Base-by-base conservation (phyloP, 2,888 invertebrate genomes). In the Dorcus hopei region DNA sequence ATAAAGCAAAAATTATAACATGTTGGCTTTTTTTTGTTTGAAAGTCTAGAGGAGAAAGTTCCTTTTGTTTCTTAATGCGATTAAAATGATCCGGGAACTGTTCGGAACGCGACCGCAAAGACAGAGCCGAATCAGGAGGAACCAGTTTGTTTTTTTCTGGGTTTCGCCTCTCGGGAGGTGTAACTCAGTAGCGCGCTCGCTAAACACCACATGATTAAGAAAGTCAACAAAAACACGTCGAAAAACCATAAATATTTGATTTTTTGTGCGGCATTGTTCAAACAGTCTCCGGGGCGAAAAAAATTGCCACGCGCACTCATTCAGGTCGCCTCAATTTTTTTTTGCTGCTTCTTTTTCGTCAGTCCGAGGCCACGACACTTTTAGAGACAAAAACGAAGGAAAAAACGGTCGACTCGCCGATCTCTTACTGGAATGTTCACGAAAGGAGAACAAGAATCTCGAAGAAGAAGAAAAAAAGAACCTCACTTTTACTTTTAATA, bases 401-500 rank as follows among this genome's bases (percentile, higher is more conserved):
- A 33, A 33, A 33, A 33, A 33, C 45, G 14, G 1, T 6, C 9
- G 45, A 9, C 16, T 45, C 45, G 11, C 16, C 19, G 16, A 2
- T 19, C 42, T 7, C 42, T 42, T 9, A 14, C 16, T 19, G 16
- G 16, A 19, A 23, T 23, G 14, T 19, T 9, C 45, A 23, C 2
- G 4, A 45, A 42, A 33, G 38, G 51, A 52, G 47, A 62, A 61
- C 59, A 55, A 40, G 47, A 54, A 57, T 50, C 54, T 52, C 55
- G 51, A 59, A 55, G 52, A 55, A 55, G 58, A 57, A 45, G 41
- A 38, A 43, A 33, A 50, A 55, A 61, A 59, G 57, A 55, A 14
- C 33, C 19, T 9, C 59, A 59, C 63, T 63, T 59, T 63, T 63
- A 59, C 63, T 63, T 59, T 63, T 61, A 9, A 7, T 33, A 43